Evolutionary conservation across 1,140 invertebrate genomes (phyloP), one percentile per base, ranked within the genome.

Genomic region (Leptonema lineaticorne): DNA sequence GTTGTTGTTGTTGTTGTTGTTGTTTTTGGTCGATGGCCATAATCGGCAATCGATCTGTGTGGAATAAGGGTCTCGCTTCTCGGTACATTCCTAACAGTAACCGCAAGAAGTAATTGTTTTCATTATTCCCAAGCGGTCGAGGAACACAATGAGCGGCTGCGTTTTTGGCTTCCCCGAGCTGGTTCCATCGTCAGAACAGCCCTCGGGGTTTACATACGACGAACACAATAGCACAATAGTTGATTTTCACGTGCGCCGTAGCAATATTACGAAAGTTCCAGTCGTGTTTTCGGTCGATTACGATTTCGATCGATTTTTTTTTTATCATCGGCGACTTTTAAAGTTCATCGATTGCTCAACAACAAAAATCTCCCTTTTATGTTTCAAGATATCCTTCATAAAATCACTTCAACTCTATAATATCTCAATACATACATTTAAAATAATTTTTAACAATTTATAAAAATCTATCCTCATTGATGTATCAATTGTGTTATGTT

Each of bases 31-130:
- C 20, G 50, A 53, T 53, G 50, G 50, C 50, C 50, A 53, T 53
- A 53, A 53, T 53, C 50, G 50, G 50, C 16, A 8, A 59, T 59
- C 57, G 57, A 59, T 59, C 57, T 27, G 57, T n/a, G n/a, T 16
- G 37, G 50, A 53, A 53, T 53, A 59, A 59, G 33, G 28, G 57
- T 29, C 27, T n/a, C 11, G 16, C 48, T 24, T 20, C 20, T 27
- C 48, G 48, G 20, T n/a, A 29, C 50, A 53, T 53, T 53, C 50
- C 50, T 53, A 53, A 53, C 50, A 53, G 50, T 53, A 53, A 59
- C 57, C 57, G 57, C 57, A 59, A 59, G 50, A 59, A 59, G 57
- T 59, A 41, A 59, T 59, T 59, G 57, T 59, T 59, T 59, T 59
- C 57, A 59, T 59, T 59, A 59, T 59, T 53, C 50, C 50, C 50